Conservation (phyloP, 2,113 vertebrate genomes). For the Steatornis caripensis region DNA sequence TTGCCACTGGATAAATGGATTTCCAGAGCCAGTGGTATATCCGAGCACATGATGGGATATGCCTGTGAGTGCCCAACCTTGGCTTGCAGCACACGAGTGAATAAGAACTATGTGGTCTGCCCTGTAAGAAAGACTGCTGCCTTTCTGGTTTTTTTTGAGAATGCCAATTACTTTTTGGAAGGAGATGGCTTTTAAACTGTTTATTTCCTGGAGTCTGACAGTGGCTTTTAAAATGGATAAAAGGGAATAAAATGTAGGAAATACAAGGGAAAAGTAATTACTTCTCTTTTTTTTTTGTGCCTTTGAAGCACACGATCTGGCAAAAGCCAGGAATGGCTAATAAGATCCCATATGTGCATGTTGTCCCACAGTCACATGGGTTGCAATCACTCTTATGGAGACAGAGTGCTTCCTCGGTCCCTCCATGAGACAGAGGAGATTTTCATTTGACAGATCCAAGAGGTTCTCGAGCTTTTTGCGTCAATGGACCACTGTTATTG, state of each 20-base stretch:
- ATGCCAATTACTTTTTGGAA: not conserved
- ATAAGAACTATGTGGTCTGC: conserved; percentile 39
- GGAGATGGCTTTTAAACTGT: not conserved
- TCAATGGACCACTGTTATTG: not conserved
- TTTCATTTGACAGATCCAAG: not conserved
- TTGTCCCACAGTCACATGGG: not conserved
- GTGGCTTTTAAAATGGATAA: conserved; percentile 31
- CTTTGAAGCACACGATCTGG: not conserved
- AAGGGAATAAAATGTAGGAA: conserved; percentile 20
- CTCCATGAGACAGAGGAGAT: not conserved
- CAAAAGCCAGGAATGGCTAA: not conserved
- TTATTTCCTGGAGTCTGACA: not conserved
- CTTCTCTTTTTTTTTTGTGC: not conserved
- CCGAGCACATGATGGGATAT: conserved; percentile 20
- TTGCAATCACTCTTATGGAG: not conserved
- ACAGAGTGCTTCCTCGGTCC: not conserved
- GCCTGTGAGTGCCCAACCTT: conserved; percentile 26
- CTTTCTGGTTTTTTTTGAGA: not conserved
- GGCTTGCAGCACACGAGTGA: conserved; percentile 8
- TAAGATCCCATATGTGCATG: not conserved
- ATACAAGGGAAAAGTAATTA: not conserved
- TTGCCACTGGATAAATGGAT: conserved; percentile 33
- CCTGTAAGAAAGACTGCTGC: not conserved
- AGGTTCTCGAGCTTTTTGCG: not conserved
- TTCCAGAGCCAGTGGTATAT: conserved; percentile 11